Conservation (phyloP, 2,797 vertebrate species). For the Aeoliscus strigatus region DNA sequence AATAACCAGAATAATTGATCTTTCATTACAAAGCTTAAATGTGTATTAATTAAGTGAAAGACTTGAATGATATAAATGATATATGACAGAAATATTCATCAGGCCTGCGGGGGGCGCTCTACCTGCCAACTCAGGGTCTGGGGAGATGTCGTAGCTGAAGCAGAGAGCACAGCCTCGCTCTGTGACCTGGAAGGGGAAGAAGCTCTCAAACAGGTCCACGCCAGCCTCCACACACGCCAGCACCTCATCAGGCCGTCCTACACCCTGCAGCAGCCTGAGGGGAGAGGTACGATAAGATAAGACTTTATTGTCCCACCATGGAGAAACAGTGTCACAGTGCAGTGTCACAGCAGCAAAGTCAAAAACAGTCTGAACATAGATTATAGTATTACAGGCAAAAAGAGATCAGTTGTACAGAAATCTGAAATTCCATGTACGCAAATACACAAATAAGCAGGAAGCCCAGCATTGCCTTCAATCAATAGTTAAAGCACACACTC, state of each 20-base stretch:
- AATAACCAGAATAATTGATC: too few species aligned
- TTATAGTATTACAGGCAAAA: too few species aligned
- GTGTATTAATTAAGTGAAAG: too few species aligned
- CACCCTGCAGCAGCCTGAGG: slow-evolving; percentile 83
- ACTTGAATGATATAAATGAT: too few species aligned
- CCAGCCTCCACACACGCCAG: slow-evolving; percentile 87
- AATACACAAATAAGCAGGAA: slow-evolving; percentile 3
- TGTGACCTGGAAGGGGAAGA: slow-evolving; percentile 90
- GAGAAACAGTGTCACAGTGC: too few species aligned
- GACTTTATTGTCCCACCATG: too few species aligned
- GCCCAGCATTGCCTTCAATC: neutral
- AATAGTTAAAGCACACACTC: slow-evolving; percentile 6
- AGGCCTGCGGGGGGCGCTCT: slow-evolving; percentile 59
- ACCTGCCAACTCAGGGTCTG: slow-evolving; percentile 82
- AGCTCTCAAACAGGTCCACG: slow-evolving; percentile 93
- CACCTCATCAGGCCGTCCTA: slow-evolving; percentile 90
- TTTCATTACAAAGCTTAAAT: too few species aligned
- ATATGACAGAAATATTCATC: slow-evolving; percentile 20
- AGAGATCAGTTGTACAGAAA: too few species aligned
- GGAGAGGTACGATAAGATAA: too few species aligned
- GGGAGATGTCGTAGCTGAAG: slow-evolving; percentile 77
- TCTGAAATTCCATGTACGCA: too few species aligned
- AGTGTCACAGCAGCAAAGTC: too few species aligned
- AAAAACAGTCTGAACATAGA: too few species aligned
- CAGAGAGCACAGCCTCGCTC: slow-evolving; percentile 88